Conservation (phyloP, 2,888 invertebrate species). For the Volucella inflata region DNA sequence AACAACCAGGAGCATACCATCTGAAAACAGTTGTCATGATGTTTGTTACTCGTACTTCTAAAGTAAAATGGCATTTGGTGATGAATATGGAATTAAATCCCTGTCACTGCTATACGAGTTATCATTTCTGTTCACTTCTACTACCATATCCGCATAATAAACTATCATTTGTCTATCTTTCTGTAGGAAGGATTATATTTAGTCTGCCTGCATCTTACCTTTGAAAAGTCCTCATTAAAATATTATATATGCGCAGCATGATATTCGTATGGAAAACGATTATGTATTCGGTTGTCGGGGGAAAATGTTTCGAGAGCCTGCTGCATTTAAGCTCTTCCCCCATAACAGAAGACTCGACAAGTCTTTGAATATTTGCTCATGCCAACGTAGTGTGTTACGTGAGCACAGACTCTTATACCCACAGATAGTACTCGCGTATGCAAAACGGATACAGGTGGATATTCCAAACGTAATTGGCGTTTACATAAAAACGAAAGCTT, state of each 20-base stretch:
- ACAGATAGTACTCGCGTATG: conserved; percentile 15
- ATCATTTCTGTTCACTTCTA: not conserved
- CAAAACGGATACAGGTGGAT: conserved; percentile 36
- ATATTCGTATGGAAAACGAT: conserved; percentile 64
- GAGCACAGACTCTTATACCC: not conserved
- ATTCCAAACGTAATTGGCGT: conserved; percentile 44
- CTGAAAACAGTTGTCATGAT: conserved; percentile 60
- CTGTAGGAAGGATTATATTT: conserved; percentile 26
- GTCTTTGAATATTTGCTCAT: not conserved
- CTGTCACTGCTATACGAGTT: not conserved
- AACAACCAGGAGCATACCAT: conserved; percentile 40
- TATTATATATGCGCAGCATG: conserved; percentile 56
- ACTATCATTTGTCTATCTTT: conserved; percentile 40
- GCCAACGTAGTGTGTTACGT: not conserved
- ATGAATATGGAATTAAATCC: conserved; percentile 40
- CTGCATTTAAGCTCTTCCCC: not conserved
- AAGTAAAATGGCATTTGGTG: not conserved
- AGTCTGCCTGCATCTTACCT: conserved; percentile 36
- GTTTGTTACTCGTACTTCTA: conserved; percentile 30
- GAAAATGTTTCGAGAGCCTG: conserved; percentile 30
- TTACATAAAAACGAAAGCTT: conserved; percentile 40
- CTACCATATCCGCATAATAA: conserved; percentile 3
- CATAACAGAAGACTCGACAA: conserved; percentile 34
- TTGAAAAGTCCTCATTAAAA: conserved; percentile 63
- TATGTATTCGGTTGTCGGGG: conserved; percentile 15